Evolutionary conservation across 2,888 invertebrate genomes (phyloP), one percentile per base, ranked within the genome.

Genomic region (Tachina grossa): DNA sequence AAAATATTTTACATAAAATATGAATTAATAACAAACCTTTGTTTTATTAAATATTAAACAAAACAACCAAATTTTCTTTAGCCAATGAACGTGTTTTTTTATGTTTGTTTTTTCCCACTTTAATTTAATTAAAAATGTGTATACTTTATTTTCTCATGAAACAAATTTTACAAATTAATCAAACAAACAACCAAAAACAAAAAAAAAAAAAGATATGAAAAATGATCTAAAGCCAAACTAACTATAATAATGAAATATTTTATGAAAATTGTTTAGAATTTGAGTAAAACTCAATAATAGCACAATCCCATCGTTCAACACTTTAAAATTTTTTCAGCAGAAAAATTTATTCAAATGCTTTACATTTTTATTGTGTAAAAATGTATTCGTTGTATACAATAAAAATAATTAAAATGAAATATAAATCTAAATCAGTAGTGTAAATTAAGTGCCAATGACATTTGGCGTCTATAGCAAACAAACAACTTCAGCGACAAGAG

Each of bases 401-500:
- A 31, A 45, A 61, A 65, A 65, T 53, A 77, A 65, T 71, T 71
- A 76, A 71, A 77, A 65, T 31, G 39, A 53, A 76, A 81, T 65
- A 74, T 49, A 81, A 68, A 72, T 72, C 75, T 45, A 77, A 77
- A 83, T 72, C 55, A 71, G 55, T 31, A 66, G 43, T 76, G 65
- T 82, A 75, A 85, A 85, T 83, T 76, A 76, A 85, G 71, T 81
- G 83, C 79, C 79, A 85, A 76, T 83, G 85, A 83, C 79, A 76
- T 80, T 85, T 85, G 75, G 71, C 75, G 79, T 83, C 83, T 74
- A 14, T 47, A 72, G 71, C 69, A 71, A 55, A 71, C 14, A 57
- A 77, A 71, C 14, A 57, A 77, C 68, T 43, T 41, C 57, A 68
- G 59, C 59, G 45, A 45, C 51, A 69, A 61, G 68, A 59, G 39